Evolutionary conservation across 2,797 vertebrate species (phyloP).

Genomic region (Nannoperca obscura): DNA sequence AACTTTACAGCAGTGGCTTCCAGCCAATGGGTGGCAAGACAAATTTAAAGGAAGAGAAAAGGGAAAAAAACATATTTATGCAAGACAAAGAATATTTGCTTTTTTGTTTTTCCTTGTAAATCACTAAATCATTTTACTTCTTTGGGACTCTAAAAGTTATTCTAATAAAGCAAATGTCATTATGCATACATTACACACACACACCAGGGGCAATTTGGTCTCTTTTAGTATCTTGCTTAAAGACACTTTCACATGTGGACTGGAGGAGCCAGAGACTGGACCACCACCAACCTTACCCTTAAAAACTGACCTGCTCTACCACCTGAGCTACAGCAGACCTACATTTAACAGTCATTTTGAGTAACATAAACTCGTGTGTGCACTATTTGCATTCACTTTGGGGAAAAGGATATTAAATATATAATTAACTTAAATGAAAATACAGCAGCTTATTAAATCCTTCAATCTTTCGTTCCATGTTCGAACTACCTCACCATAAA

Average conservation of each 20-base stretch:
- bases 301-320: not conserved
- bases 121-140: not conserved
- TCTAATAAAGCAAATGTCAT: not conserved
- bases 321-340: not conserved
- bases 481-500: slow-evolving; percentile 37
- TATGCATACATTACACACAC: not conserved
- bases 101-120: not conserved
- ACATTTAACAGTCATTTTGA: not conserved
- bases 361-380: not conserved
- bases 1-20: not conserved
- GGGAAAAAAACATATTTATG: not conserved
- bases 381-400: slow-evolving; percentile 7
- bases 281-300: not conserved
- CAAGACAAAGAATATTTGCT: not conserved
- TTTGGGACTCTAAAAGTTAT: not conserved
- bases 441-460: slow-evolving; percentile 8
- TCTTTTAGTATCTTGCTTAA: not conserved
- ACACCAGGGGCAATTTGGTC: not conserved
- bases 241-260: not conserved
- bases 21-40: not conserved
- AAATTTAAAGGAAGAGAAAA: not conserved
- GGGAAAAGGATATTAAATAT: not conserved
- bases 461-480: slow-evolving; percentile 15
- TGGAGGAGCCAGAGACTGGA: not conserved
- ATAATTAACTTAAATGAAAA: slow-evolving; percentile 32